These are phyloP conservation scores for Brachypterus glaber DNA, from an alignment of 2,888 invertebrate genomes.

Conservation along the genomic window DNA sequence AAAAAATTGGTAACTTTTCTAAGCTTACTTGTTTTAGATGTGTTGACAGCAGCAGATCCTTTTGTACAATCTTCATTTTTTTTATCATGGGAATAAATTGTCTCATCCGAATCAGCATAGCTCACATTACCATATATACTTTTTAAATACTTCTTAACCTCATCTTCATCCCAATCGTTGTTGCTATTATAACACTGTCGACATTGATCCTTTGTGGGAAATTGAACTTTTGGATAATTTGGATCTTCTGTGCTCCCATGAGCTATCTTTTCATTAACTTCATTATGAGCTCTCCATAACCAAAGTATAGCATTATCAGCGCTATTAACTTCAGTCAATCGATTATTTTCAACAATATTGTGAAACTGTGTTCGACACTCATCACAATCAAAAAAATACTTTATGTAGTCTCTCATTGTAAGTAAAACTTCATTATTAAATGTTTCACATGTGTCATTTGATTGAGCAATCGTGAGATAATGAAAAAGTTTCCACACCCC, in stretches of 20 bases:
- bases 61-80: too few species aligned
- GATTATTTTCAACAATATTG: constrained; percentile 65
- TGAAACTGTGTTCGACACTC: constrained; percentile 87
- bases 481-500: constrained; percentile 94
- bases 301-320: constrained; percentile 75
- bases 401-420: constrained; percentile 81
- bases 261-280: constrained; percentile 78
- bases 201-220: constrained; percentile 64
- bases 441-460: too few species aligned
- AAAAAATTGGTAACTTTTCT: too few species aligned
- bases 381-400: constrained; percentile 86
- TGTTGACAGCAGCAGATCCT: too few species aligned
- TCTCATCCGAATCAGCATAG: constrained; percentile 42
- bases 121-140: constrained; percentile 46
- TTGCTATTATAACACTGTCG: constrained; percentile 52
- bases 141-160: constrained; percentile 55
- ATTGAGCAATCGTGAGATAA: constrained; percentile 74
- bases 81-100: too few species aligned
- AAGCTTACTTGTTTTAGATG: too few species aligned
- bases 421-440: constrained; percentile 63
- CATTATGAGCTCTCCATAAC: constrained; percentile 92
- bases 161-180: constrained; percentile 52
- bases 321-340: constrained; percentile 58
- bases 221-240: constrained; percentile 77
- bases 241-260: constrained; percentile 89